Percentiles rank a stretch among this genome's conserved stretches.
Conservation (phyloP, 2,113 vertebrate genomes). For the Sinosuthora webbiana region DNA sequence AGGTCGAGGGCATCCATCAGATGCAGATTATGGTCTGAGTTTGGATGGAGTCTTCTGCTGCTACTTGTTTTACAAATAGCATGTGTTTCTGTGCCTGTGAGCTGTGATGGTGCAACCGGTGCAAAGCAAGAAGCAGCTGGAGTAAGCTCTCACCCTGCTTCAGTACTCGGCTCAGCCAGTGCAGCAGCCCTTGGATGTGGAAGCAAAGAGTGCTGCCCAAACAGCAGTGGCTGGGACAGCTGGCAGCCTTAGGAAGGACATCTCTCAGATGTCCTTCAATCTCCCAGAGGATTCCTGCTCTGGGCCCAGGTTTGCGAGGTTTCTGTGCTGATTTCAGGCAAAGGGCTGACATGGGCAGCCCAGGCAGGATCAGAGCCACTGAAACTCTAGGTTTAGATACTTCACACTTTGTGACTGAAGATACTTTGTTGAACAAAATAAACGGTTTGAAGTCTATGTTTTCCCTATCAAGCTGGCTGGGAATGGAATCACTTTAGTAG, state of each 20-base stretch:
- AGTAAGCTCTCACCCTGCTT: rapidly evolving
- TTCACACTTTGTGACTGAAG: not conserved
- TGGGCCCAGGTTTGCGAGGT: not conserved
- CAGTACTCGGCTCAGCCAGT: rapidly evolving
- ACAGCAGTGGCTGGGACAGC: not conserved
- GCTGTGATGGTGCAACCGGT: not conserved
- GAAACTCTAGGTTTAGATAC: not conserved
- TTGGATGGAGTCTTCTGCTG: not conserved
- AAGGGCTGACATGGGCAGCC: not conserved
- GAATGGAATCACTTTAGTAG: not conserved
- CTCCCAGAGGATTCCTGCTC: not conserved
- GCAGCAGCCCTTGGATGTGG: not conserved
- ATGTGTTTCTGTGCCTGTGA: rapidly evolving
- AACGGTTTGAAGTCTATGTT: rapidly evolving
- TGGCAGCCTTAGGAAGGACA: not conserved
- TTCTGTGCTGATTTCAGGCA: not conserved
- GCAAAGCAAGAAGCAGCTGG: not conserved
- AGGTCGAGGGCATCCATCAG: not conserved
- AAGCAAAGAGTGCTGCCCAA: not conserved
- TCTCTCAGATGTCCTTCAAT: no score
- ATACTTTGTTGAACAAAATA: not conserved
- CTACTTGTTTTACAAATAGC: not conserved
- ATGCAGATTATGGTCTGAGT: not conserved
- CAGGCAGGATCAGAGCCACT: not conserved
- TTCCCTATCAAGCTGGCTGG: not conserved